Conservation (phyloP, 2,888 invertebrate species). For the Aphidius colemani region DNA sequence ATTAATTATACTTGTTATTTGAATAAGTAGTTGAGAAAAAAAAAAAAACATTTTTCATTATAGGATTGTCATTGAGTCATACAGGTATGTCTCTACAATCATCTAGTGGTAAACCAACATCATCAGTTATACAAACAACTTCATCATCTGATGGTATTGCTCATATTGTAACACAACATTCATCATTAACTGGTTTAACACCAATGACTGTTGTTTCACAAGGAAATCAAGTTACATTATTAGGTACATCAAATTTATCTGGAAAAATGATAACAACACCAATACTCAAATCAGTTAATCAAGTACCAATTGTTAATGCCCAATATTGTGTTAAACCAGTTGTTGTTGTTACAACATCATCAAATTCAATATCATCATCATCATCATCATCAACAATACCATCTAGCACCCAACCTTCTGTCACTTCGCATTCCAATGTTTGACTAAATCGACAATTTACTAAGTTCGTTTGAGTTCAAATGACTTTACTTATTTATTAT, state of each 20-base stretch:
- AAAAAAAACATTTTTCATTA: constrained; percentile 12
- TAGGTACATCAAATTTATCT: constrained; percentile 67
- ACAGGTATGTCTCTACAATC: constrained; percentile 61
- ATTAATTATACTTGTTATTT: constrained; percentile 18
- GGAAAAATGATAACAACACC: constrained; percentile 68
- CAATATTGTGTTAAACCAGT: constrained; percentile 76
- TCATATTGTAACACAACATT: constrained; percentile 58
- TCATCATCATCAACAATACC: constrained; percentile 38
- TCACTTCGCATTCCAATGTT: constrained; percentile 49
- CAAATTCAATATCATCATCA: constrained; percentile 46
- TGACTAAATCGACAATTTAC: constrained; percentile 50
- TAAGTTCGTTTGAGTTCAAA: constrained; percentile 45
- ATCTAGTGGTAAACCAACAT: constrained; percentile 44
- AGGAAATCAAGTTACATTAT: constrained; percentile 64
- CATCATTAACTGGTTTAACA: constrained; percentile 63
- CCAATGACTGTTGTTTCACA: constrained; percentile 68
- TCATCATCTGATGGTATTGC: constrained; percentile 58
- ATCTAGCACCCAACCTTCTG: constrained; percentile 48
- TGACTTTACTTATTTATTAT: constrained; percentile 4
- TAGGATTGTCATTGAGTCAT: constrained; percentile 60
- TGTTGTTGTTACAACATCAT: constrained; percentile 67
- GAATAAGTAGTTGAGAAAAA: constrained; percentile 6
- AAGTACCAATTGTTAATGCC: constrained; percentile 70
- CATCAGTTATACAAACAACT: constrained; percentile 52
- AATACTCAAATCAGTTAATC: constrained; percentile 65